phyloP scores from a whole-genome alignment of 2,888 invertebrate species.

The Drosophila multiciliata region DNA sequence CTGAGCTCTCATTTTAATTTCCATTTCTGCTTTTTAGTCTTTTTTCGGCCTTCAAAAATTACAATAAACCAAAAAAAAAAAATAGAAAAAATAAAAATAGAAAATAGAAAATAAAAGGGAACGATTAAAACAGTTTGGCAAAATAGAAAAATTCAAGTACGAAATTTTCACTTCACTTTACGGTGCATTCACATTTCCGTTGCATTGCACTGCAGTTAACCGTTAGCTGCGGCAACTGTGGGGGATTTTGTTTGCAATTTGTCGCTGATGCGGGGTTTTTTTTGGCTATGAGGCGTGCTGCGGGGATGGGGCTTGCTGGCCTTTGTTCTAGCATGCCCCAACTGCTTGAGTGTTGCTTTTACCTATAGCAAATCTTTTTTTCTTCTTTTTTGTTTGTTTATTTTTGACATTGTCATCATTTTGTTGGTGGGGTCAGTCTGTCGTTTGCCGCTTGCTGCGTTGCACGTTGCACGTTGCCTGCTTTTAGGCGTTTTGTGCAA shows the following conservation, averaged over 20 bases:
- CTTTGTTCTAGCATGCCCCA: slow-evolving; percentile 55
- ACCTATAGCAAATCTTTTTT: slow-evolving; percentile 57
- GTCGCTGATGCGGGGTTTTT: slow-evolving; percentile 35
- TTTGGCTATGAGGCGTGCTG: no score
- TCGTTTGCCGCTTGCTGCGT: slow-evolving; percentile 8
- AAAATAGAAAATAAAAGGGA: slow-evolving; percentile 13
- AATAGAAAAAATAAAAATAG: neutral
- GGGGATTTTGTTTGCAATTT: slow-evolving; percentile 61
- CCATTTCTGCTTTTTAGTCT: slow-evolving; percentile 52
- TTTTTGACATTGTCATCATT: slow-evolving; percentile 74
- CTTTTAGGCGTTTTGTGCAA: slow-evolving; percentile 68
- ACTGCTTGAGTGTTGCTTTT: slow-evolving; percentile 62
- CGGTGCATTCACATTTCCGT: slow-evolving; percentile 81
- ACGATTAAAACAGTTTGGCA: slow-evolving; percentile 73
- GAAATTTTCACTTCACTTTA: slow-evolving; percentile 80
- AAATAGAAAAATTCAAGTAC: slow-evolving; percentile 81
- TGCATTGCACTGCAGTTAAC: slow-evolving; percentile 68
- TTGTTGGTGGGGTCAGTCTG: slow-evolving; percentile 60
- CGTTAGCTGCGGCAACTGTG: slow-evolving; percentile 41
- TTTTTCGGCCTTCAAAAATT: slow-evolving; percentile 77
- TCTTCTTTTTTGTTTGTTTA: slow-evolving; percentile 14
- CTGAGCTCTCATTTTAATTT: slow-evolving; percentile 72
- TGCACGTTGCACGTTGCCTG: slow-evolving; percentile 30
- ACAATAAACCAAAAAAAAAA: slow-evolving; percentile 49
- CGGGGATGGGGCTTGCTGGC: slow-evolving; percentile 1